Evolutionary conservation across 2,888 invertebrate species (phyloP), one percentile per base, ranked within the genome.

Genomic region (Hydraecia micacea): DNA sequence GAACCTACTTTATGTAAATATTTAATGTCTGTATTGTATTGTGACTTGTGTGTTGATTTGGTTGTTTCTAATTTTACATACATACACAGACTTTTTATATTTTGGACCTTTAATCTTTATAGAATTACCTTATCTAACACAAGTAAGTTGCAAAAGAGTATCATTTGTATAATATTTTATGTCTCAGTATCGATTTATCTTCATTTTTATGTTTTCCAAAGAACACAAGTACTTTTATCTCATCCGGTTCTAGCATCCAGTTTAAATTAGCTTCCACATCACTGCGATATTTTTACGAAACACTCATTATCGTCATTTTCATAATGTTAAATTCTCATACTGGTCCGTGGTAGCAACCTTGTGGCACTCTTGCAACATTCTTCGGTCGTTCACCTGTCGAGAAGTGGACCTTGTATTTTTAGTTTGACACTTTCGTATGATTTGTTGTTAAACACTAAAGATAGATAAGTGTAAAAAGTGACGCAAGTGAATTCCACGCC

Each of bases 321-420:
- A 73, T 80, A 76, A 79, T 78, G 85, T 82, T 86, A 87, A 81
- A 79, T 84, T 79, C 81, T 78, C 76, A 73, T 80, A 77, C 79
- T 76, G 84, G 87, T 71, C 79, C 80, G 81, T 87, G 88, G 82
- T 79, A 70, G 83, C 91, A 94, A 94, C 95, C 95, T 95, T 95
- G 95, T 90, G 87, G 87, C 84, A 89, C 88, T 84, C 89, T 95
- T 95, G 92, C 94, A 91, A 93, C 93, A 94, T 90, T 80, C 90
- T 89, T 89, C 92, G 95, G 94, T 92, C 94, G 87, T 91, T 92
- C 93, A 95, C 92, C 94, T 90, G 88, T 88, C 87, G 86, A 86
- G 91, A 90, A 92, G 91, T 91, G 91, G 92, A 92, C 93, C 94
- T 93, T 93, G 92, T 87, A 3, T 32, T 89, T 86, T 87, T 89